Conservation (phyloP, 2,113 vertebrate genomes). For the Clinocottus analis region DNA sequence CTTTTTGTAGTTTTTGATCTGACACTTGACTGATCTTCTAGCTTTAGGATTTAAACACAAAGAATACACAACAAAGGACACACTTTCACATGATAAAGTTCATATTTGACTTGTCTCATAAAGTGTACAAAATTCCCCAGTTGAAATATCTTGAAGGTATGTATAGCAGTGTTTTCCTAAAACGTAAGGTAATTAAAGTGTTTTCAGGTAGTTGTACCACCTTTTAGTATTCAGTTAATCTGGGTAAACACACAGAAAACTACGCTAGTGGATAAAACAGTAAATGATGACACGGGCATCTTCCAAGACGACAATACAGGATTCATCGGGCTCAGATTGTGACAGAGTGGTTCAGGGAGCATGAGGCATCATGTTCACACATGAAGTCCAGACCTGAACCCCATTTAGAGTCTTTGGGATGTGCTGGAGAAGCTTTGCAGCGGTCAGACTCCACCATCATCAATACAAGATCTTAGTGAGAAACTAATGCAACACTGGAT, state of each 20-base stretch:
- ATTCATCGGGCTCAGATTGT: too few relatives aligned
- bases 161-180: not conserved
- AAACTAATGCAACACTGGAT: too few relatives aligned
- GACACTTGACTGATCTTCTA: constrained; percentile 9
- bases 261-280: not conserved
- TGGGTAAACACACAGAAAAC: not conserved
- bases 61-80: constrained; percentile 23
- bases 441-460: too few relatives aligned
- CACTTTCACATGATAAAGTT: not conserved
- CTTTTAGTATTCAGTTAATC: not conserved
- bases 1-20: constrained; percentile 13
- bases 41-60: constrained; percentile 8
- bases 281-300: too few relatives aligned
- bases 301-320: too few relatives aligned
- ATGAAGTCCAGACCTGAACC: too few relatives aligned
- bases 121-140: not conserved
- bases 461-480: too few relatives aligned
- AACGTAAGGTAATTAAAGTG: not conserved
- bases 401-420: too few relatives aligned
- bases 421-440: too few relatives aligned
- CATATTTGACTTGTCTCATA: not conserved
- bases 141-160: not conserved
- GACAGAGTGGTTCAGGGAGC: too few relatives aligned
- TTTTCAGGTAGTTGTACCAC: not conserved
- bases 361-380: too few relatives aligned